Base-by-base conservation (phyloP, 2,797 vertebrate species). In the Mormyrops boulengeri region DNA sequence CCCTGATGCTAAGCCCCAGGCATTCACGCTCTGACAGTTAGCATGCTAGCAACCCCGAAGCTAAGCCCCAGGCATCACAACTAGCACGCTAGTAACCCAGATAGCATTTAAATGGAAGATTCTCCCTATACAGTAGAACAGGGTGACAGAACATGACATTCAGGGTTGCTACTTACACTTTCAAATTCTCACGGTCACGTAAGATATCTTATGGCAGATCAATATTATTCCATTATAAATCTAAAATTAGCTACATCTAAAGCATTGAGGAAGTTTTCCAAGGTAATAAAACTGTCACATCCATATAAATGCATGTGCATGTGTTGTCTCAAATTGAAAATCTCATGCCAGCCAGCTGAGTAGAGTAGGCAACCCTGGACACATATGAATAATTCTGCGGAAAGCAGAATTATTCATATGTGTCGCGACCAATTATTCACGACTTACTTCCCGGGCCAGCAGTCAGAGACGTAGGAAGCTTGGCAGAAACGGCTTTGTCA, bases 401-500 rank as follows among this genome's bases (percentile, higher is more conserved):
- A 77, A 52, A 53, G n/a, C 26, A 2, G 17, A 30, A 30, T 30
- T 30, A 30, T 30, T 30, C 26, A 30, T 30, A 30, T 30, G 26
- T 30, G 26, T 30, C 26, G 26, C 26, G 26, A 30, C 26, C 26
- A 30, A 30, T 30, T 30, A 30, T 30, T 30, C 19, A 87, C 1
- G 55, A 30, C 96, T 94, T 92, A 96, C 95, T 3, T 84, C 91
- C 89, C 87, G 92, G 85, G 4, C 50, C 11, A 57, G 91, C 92
- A 5, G 12, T 60, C 50, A 88, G 49, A 73, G 87, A 82, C 4
- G 82, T 38, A 80, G 92, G 92, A 44, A 86, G 26, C 17, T 87
- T 52, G 44, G 90, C 90, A 86, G 93, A 94, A 17, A 94, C 90
- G 3, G 91, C 91, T 94, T 94, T 94, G 89, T 95, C 94, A 44